Evolutionary conservation across 2,113 vertebrate genomes (phyloP), one percentile per base, ranked within the genome.

Genomic region (Nannobrachium achirus): DNA sequence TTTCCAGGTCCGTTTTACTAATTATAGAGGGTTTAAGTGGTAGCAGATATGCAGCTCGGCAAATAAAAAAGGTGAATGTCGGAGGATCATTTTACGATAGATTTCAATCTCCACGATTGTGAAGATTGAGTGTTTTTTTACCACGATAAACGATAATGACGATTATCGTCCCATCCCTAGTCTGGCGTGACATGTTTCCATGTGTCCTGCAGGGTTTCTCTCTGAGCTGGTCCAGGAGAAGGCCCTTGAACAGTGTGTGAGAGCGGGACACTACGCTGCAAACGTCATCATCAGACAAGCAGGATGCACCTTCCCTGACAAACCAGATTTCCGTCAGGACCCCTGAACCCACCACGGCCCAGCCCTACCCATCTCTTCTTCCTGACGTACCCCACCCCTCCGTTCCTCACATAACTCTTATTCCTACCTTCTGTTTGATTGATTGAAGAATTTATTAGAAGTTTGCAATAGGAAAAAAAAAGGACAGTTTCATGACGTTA

Each of bases 271-370:
- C 88, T 99, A 99, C 1, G 94, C 97, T 0, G 97, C 97, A 73
- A 98, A 94, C 0, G 91, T 98, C 52, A 94, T 99, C 63, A 97
- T 99, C 81, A 92, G 86, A 76, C 92, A 89, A 25, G 92, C 94
- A 1, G 98, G 98, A n/a, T 99, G 98, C 83, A 98, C 96, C 59
- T 97, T 99, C 78, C 97, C 98, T 48, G 97, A 97, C 85, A 98
- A 96, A 80, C 96, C 98, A 0, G 91, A 98, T 80, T 98, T 98
- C 89, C 94, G 94, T 98, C 91, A 98, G 80, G 55, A 76, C 40
- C 18, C 33, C 55, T 42, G 53, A 60, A 72, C 74, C 76, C 18
- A 25, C 53, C 46, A 62, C 58, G 49, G 10, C 25, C 65, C 52
- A n/a, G 70, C 64, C 58, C 72, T 33, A 3, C 57, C 62, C 63